A percentile compares a stretch with the other conserved stretches of the same genome.
phyloP scores from a whole-genome alignment of 2,797 vertebrate genomes.

The Perodicticus potto region DNA sequence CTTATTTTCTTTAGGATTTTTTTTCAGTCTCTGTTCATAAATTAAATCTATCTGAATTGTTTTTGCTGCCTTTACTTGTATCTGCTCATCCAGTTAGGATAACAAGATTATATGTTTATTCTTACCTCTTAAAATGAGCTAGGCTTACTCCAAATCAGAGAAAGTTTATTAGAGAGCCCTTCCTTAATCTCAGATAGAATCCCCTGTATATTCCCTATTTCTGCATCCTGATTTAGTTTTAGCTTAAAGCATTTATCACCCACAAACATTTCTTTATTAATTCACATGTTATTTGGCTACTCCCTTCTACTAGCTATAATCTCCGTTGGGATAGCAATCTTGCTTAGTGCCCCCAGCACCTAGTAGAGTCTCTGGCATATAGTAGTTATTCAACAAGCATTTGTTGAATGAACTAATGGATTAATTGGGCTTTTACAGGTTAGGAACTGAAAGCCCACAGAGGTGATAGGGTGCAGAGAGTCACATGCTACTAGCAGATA shows the following conservation, averaged over 20 bases:
- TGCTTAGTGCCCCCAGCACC: neutral
- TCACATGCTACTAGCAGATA: neutral
- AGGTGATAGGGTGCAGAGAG: rapidly evolving
- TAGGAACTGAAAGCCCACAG: neutral
- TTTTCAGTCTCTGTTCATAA: neutral
- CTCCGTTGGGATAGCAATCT: neutral
- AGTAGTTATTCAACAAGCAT: neutral
- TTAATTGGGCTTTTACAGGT: neutral
- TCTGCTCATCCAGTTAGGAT: neutral
- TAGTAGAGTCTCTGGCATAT: neutral
- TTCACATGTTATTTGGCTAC: neutral
- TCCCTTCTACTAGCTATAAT: neutral
- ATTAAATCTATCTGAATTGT: neutral
- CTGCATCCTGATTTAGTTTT: neutral
- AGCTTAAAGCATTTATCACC: neutral
- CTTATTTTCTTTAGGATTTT: neutral
- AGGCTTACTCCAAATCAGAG: neutral
- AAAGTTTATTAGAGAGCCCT: neutral
- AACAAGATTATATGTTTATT: too few relatives aligned
- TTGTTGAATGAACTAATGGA: neutral
- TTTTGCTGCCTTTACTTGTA: neutral
- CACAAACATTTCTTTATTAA: neutral
- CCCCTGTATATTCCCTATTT: neutral
- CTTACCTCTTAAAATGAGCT: neutral
- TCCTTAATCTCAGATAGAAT: neutral